Conservation (phyloP, 2,797 vertebrate genomes). For the Paratrypauchen microcephalus region DNA sequence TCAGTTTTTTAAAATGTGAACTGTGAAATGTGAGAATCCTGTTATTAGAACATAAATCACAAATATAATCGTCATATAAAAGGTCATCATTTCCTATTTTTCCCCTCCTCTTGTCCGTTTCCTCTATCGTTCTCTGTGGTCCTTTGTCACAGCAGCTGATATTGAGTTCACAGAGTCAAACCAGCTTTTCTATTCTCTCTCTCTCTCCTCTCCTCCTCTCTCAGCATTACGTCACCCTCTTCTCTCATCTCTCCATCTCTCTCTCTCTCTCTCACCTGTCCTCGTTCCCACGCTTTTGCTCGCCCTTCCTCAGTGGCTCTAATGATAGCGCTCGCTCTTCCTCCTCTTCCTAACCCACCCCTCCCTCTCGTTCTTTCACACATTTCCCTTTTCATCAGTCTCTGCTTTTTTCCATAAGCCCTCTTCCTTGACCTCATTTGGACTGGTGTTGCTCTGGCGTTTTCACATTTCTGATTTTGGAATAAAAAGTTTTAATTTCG, state of each 20-base stretch:
- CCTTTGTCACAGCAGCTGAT: constrained; percentile 7
- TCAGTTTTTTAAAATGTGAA: too few relatives aligned
- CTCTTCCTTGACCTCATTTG: constrained; percentile 55
- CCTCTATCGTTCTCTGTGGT: neutral
- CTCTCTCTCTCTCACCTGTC: constrained; percentile 47
- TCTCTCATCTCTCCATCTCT: constrained; percentile 30
- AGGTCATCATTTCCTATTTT: too few relatives aligned
- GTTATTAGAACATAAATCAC: too few relatives aligned
- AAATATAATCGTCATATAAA: too few relatives aligned
- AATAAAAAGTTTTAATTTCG: constrained; percentile 14
- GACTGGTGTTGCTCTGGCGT: constrained; percentile 12
- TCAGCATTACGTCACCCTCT: constrained; percentile 63
- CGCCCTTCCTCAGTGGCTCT: constrained; percentile 24
- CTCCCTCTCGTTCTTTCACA: constrained; percentile 25
- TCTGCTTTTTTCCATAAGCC: constrained; percentile 30
- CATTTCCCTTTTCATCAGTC: constrained; percentile 49
- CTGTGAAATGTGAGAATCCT: too few relatives aligned
- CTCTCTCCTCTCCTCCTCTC: constrained; percentile 37
- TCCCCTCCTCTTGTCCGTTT: neutral
- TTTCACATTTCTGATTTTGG: constrained; percentile 28
- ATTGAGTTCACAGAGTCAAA: constrained; percentile 13
- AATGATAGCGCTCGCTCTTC: constrained; percentile 16
- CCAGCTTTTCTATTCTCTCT: constrained; percentile 36
- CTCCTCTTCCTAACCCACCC: constrained; percentile 10
- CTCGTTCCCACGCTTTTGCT: constrained; percentile 53